Evolutionary conservation across 2,113 vertebrate genomes (phyloP), one percentile per base, ranked within the genome.

Genomic region (Telmatochromis brachygnathus): DNA sequence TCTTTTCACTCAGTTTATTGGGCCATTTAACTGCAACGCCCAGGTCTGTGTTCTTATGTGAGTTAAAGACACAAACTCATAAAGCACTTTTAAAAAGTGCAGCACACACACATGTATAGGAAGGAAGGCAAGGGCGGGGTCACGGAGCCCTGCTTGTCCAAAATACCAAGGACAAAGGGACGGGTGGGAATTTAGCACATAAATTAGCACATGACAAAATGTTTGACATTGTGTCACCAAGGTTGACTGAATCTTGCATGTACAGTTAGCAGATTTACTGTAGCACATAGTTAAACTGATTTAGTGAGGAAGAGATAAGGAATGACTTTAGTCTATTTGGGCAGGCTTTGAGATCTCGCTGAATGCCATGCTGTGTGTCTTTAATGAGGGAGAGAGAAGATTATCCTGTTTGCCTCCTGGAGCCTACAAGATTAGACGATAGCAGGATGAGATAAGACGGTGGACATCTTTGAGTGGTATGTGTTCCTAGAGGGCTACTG

Each of bases 1-100:
- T 92, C 93, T 93, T 95, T 95, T 96, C 89, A 93, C 87, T 79
- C 37, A 14, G 77, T 96, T 96, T 94, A 96, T 95, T 94, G 90
- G 92, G 81, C 91, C 86, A 79, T 94, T 95, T 94, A 82, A 90
- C 89, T 65, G 91, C 89, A 88, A 90, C 84, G 53, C 93, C 91
- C 94, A 94, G 79, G 58, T 93, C 83, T 91, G 92, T 84, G 86
- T 82, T 84, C 92, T 81, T 87, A 68, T 70, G 75, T 65, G 77
- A 84, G 82, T 73, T 84, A 91, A 91, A 92, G 90, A 91, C 87
- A 89, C 88, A 86, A 83, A 89, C 85, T 93, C 79, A 81, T 94
- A 94, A 94, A 94, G 80, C 15, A 33, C 86, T 83, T 91, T 79
- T 33, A 79, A 82, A 88, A 89, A 79, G 55, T 42, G 62, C 60